Conservation (phyloP, 2,888 invertebrate genomes). For the Hermaeophaga mercurialis region DNA sequence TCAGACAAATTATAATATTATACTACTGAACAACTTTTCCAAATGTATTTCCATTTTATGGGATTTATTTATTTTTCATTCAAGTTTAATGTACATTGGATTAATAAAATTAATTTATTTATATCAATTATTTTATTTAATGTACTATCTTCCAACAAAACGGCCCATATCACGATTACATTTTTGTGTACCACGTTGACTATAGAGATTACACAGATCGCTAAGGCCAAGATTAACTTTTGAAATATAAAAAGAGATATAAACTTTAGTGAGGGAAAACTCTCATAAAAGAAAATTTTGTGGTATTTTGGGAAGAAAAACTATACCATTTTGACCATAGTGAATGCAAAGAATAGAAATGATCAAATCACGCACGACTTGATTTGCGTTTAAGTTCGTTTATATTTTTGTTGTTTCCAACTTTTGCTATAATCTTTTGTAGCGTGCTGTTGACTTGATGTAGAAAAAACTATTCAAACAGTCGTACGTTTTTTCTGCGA, state of each 20-base stretch:
- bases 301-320: slow-evolving; percentile 15
- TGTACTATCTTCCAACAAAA: too few relatives aligned
- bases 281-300: slow-evolving; percentile 21
- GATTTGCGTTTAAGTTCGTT: slow-evolving; percentile 4
- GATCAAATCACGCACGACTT: slow-evolving; percentile 5
- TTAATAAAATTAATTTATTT: too few relatives aligned
- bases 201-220: slow-evolving; percentile 4
- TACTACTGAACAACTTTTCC: too few relatives aligned
- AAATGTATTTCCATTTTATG: too few relatives aligned
- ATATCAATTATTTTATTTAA: too few relatives aligned
- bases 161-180: too few relatives aligned
- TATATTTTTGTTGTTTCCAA: slow-evolving; percentile 7
- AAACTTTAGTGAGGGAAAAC: slow-evolving; percentile 14
- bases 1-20: too few relatives aligned
- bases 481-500: too few relatives aligned
- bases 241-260: slow-evolving; percentile 18
- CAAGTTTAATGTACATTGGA: too few relatives aligned
- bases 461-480: too few relatives aligned
- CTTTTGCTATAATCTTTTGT: background rate
- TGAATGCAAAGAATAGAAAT: slow-evolving; percentile 8
- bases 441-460: too few relatives aligned
- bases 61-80: too few relatives aligned
- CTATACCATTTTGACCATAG: slow-evolving; percentile 4
- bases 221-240: slow-evolving; percentile 14
- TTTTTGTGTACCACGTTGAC: background rate